Evolutionary conservation across 2,888 invertebrate species (phyloP), one percentile per base, ranked within the genome.

Genomic region (Sphinx pinastri): DNA sequence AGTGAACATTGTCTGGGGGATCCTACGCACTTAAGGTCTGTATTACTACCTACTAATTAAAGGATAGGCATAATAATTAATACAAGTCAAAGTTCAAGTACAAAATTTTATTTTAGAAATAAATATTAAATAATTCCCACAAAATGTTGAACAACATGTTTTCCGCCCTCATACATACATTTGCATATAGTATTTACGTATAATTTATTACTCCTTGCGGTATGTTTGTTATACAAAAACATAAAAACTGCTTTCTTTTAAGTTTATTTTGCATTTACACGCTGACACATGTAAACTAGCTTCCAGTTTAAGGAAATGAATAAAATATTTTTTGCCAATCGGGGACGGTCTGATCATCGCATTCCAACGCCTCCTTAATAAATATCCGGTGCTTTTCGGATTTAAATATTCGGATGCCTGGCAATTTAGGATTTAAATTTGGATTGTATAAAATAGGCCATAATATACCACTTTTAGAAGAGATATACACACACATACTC

Each of bases 301-400:
- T 25, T 13, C 49, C 19, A 47, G 55, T 58, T 51, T 49, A 45
- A 72, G 72, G 63, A 54, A 69, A 68, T 58, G 13, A 63, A 63
- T 47, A 63, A 55, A 55, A 55, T 55, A 55, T 55, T 55, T 31
- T 58, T n/a, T 51, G 57, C 31, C 14, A 57, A 63, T 67, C 55
- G 38, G 55, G 58, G 66, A 70, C 66, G 66, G 68, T 13, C 68
- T 68, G 72, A 38, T 59, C 59, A 57, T 58, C 58, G 59, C 71
- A 71, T 71, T 71, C 71, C 71, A 38, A 66, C 38, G 14, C 25
- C 54, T 67, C 49, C 38, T 49, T 45, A 58, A 59, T 71, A 67
- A 71, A 71, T 71, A 67, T 38, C 45, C 54, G 52, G 45, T 59
- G 51, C 38, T 52, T 67, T 59, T 54, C 19, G 67, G 59, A 19